Evolutionary conservation across 2,113 vertebrate species (phyloP), one percentile per base, ranked within the genome.

Genomic region (Strix uralensis): DNA sequence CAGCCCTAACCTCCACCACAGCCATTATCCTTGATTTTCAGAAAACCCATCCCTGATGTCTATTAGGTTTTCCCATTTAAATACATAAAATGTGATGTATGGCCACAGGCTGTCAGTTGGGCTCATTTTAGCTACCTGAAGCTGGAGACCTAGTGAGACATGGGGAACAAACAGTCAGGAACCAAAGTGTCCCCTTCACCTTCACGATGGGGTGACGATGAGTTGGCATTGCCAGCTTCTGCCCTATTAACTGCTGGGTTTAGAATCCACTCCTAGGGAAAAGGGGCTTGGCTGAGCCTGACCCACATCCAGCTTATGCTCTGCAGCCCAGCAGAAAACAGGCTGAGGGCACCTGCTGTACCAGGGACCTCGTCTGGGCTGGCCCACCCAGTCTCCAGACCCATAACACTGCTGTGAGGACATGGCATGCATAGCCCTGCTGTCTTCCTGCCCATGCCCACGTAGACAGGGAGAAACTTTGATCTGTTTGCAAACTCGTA

Each of bases 321-420:
- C 69, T 70, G 23, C 51, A 74, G 44, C 26, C 42, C 44, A 81
- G 54, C 63, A 77, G 59, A 63, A 65, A 62, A 14, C 26, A 36
- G 38, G 10, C 46, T 63, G 70, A 51, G 61, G 29, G 52, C 34
- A 34, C 13, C 6, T 23, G 13, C 63, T 70, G 9, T 15, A 4
- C 9, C 46, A 83, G 22, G 27, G 42, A 27, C 15, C 18, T 59
- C 0, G 0, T 15, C 27, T 0, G 1, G 32, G 20, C 29, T 72
- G 58, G 32, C 12, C 34, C 63, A 51, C 2, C 20, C 40, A 73
- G 29, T 75, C 54, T 55, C 23, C 77, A 55, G 63, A 23, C 38
- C 32, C 42, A 23, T 17, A 40, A 59, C 61, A 16, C 19, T 47
- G 18, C 51, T 2, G 0, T 23, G 75, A 47, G 52, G 23, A 59